These are phyloP conservation scores for Prosapia bicincta DNA, from an alignment of 2,888 invertebrate genomes.

Conservation along the genomic window DNA sequence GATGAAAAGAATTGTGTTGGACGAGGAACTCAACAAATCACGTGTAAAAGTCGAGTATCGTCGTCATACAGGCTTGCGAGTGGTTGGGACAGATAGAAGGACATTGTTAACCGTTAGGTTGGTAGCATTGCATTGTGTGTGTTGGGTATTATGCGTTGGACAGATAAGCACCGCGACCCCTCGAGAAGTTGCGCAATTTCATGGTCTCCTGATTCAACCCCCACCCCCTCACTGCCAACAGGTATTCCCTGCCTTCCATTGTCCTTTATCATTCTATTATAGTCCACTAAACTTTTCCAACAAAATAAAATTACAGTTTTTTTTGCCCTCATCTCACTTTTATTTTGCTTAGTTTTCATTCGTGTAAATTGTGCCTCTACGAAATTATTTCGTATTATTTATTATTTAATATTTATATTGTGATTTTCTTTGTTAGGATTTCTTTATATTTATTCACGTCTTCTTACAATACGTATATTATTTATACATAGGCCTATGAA, in stretches of 20 bases:
- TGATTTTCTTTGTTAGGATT: no score
- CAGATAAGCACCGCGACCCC: neutral
- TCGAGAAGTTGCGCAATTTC: neutral
- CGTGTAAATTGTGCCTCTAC: no score
- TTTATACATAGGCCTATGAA: no score
- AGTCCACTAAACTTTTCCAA: neutral
- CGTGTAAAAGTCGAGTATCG: neutral
- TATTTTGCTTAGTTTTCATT: no score
- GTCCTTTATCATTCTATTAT: neutral
- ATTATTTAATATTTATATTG: no score
- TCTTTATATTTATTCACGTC: no score
- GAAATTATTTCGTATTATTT: no score
- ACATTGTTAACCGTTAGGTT: neutral
- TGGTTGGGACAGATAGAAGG: neutral
- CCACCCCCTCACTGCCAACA: neutral
- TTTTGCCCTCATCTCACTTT: no score
- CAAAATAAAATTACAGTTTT: neutral
- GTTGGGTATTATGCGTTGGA: neutral
- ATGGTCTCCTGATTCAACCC: neutral
- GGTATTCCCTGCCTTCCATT: neutral
- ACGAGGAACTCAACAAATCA: neutral
- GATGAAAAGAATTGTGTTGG: no score
- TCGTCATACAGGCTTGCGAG: neutral
- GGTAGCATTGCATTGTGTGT: neutral
- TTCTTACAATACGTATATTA: no score